Conservation (phyloP, 2,113 vertebrate genomes). For the Cottus gobio region DNA sequence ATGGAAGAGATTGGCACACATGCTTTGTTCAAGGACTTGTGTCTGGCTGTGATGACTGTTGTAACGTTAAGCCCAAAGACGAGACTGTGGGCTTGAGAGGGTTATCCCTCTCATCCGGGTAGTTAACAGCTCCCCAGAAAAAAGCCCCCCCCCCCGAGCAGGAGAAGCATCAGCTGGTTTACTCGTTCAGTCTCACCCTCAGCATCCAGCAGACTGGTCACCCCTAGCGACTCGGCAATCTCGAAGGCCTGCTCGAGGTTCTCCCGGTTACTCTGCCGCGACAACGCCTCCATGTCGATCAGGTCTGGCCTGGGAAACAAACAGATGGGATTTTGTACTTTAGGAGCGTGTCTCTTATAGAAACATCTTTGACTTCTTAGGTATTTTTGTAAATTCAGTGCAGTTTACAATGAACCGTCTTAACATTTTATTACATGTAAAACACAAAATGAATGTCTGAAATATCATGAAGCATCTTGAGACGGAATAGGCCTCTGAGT, state of each 20-base stretch:
- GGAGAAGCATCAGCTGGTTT: neutral
- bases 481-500: too few relatives aligned
- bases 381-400: neutral
- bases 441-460: too few relatives aligned
- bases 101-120: neutral
- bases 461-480: neutral
- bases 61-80: neutral
- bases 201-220: constrained; percentile 94
- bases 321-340: neutral
- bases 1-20: neutral
- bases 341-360: neutral
- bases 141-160: too few relatives aligned
- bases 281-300: constrained; percentile 95
- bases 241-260: constrained; percentile 99
- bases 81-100: neutral
- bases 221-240: constrained; percentile 94
- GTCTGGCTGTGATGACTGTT: neutral
- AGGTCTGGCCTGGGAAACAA: constrained; percentile 90
- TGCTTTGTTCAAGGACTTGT: neutral
- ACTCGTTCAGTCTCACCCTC: constrained; percentile 87
- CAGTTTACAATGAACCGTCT: neutral
- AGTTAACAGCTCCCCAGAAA: too few relatives aligned
- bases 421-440: neutral
- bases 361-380: neutral
- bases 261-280: constrained; percentile 92